Evolutionary conservation across 92 coral and sea anemone genomes (phyloP), one percentile per base, ranked within the genome.

Genomic region (Epizoanthus ramosus): DNA sequence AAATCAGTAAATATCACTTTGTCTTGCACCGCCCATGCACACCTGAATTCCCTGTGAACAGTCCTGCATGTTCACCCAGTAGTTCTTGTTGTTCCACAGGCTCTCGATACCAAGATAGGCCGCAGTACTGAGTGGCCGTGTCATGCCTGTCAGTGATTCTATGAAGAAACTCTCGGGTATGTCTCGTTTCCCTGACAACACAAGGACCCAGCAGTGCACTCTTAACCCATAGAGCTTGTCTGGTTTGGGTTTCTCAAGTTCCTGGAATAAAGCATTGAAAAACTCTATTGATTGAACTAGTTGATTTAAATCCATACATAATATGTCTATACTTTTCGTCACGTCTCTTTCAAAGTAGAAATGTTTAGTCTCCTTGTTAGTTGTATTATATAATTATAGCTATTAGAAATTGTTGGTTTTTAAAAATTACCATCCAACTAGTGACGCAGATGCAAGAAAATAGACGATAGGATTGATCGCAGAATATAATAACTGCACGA

Each of bases 11-110:
- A 22, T n/a, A 68, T 68, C 21, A 52, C 8, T 23, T 68, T 16
- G 33, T 37, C 52, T 6, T 6, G 22, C 23, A 28, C 17, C 13
- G 66, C 91, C 41, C 28, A 37, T 37, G 6, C 43, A 37, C 43
- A 96, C 99, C 91, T 88, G 92, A 58, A 97, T 95, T 52, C 99
- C 99, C 45, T 85, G 88, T 15, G 99, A 92, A 37, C 99, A 97
- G 79, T 97, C 99, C 80, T 97, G 99, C 99, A 97, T 97, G 84
- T 97, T 97, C 4, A 97, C 92, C 99, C 99, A 97, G 86, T 91
- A 97, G 81, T 97, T 97, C 90, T 95, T 97, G 89, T 97, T 92
- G 68, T 92, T 97, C 99, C 99, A 97, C 21, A 92, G 94, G 77
- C 99, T 97, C 84, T 97, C 99, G 57, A 97, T 91, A 72, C 99